Evolutionary conservation across 2,888 invertebrate species (phyloP), one percentile per base, ranked within the genome.

Genomic region (Lysandra bellargus): DNA sequence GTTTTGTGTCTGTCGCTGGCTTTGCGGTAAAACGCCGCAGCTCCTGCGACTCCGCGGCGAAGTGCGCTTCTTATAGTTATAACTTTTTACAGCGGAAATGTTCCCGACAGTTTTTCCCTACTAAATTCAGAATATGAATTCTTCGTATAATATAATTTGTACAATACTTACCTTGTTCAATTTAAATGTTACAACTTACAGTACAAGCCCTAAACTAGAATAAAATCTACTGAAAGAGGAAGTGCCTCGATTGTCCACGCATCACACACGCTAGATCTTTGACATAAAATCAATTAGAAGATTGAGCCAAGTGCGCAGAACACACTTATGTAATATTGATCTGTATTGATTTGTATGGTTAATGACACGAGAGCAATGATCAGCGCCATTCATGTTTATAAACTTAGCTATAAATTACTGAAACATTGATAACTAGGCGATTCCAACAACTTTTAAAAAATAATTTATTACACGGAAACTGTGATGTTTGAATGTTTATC

Each of bases 291-390:
- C 79, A 83, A 82, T 82, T 80, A 81, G 53, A 78, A 49, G 80
- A 83, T 81, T 81, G 80, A 81, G 81, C 82, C 83, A 84, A 84
- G 78, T 83, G 83, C 84, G 84, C 81, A 83, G 80, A 80, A 80
- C 40, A 74, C 33, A 33, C 69, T 78, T 78, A 78, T 49, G 49
- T 72, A 78, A 49, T 40, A 79, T 78, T 72, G 75, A 79, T 79
- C 30, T 73, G 44, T 57, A 44, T 78, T 64, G 69, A 69, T 37
- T 69, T 12, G 69, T 69, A 69, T 69, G 69, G 69, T 69, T 37
- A 37, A 69, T 14, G 14, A 69, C 69, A 69, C 69, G 64, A 14
- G 14, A 14, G 33, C 69, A 33, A 69, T 64, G 23, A 64, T 61
- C 61, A 61, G 57, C 17, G 57, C 57, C 4, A 57, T 17, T 49